Base-by-base conservation (phyloP, 2,888 invertebrate species). In the Melieria crassipennis region DNA sequence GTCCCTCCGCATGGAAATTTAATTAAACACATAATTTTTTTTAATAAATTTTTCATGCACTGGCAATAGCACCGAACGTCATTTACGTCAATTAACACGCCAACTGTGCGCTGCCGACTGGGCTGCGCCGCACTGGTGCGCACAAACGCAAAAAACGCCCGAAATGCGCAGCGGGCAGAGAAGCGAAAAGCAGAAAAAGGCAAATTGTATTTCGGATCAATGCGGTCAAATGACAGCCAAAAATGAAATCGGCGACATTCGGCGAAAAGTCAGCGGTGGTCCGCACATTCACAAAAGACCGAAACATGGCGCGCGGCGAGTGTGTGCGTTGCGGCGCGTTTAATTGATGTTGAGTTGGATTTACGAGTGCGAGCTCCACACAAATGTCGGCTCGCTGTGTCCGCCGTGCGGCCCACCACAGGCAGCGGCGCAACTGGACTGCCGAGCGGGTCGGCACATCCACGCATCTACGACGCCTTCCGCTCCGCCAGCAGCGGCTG, bases 41-140 rank as follows among this genome's bases (percentile, higher is more conserved):
- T 77, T 67, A 67, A 77, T 68, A 61, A 75, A 76, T 78, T 80
- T 76, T 56, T 16, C 13, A 69, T 47, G 47, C 30, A 43, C 5
- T 56, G 43, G 6, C 43, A 43, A 30, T 30, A 55, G 11, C 5
- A 43, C 42, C 50, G 65, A 67, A 66, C 71, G 57, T 62, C 62
- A 66, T 71, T 71, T 67, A 63, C 66, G 62, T 71, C 57, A 71
- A 71, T 71, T 63, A 71, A 67, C 67, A 66, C 58, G 63, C 62
- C 52, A 50, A 48, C 57, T 57, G 5, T 57, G 57, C 16, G 16
- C 30, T 30, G 30, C 5, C 42, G 43, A 11, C 60, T 45, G 46
- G 42, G 16, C 9, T 13, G 65, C n/a, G 30, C 2, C 30, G 30
- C 30, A 30, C 30, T 30, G 4, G 11, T 30, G 16, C 48, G 43